A percentile compares a stretch with the other conserved stretches of the same genome.
phyloP scores from a whole-genome alignment of 2,113 vertebrate species.

The Dasypus novemcinctus region DNA sequence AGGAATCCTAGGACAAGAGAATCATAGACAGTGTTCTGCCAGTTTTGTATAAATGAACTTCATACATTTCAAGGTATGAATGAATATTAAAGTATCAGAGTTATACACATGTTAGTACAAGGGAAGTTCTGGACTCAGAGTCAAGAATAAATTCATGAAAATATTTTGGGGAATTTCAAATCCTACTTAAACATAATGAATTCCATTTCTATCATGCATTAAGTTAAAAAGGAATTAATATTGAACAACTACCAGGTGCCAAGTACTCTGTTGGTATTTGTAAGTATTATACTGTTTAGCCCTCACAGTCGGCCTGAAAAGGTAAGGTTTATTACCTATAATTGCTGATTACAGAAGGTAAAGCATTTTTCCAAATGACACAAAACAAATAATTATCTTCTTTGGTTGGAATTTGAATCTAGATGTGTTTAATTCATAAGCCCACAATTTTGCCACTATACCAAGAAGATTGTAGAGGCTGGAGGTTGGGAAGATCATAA shows the following conservation, averaged over 20 bases:
- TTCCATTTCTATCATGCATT: neutral
- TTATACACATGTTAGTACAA: neutral
- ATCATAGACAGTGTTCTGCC: neutral
- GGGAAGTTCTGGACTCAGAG: neutral
- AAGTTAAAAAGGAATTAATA: neutral
- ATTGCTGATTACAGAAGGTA: neutral
- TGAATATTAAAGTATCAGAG: conserved; percentile 2
- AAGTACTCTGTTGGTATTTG: neutral
- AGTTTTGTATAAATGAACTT: neutral
- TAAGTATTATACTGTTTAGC: neutral
- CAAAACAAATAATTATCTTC: neutral
- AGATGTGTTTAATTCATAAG: neutral
- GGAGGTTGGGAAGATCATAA: neutral
- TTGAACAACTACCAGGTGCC: neutral
- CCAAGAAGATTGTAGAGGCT: neutral
- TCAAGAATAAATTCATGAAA: neutral
- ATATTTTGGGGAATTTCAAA: neutral
- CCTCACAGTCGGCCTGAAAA: neutral
- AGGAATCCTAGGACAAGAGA: neutral
- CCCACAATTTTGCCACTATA: neutral
- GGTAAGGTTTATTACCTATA: neutral
- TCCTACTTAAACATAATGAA: neutral
- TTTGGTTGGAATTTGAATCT: neutral
- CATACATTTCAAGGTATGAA: neutral
- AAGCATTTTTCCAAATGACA: conserved; percentile 18